Evolutionary conservation across 1,140 invertebrate species (phyloP), one percentile per base, ranked within the genome.

Genomic region (Drosophila virilis): DNA sequence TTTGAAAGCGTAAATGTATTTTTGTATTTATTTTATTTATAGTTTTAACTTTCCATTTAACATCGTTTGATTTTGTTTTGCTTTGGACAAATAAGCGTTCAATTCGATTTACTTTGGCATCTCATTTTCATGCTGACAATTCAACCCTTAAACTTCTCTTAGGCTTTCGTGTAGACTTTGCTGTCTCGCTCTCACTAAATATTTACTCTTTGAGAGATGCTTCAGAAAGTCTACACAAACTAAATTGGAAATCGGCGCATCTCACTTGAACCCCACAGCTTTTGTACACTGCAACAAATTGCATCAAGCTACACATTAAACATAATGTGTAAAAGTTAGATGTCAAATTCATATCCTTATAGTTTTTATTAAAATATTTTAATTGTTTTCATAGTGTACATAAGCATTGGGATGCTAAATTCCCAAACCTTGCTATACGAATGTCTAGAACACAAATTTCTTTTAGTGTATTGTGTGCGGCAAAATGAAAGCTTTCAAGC

Each of bases 131-230:
- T 52, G 2, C 5, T 15, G 3, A 33, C 13, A 35, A 33, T 78
- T 55, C 70, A 68, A 70, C 71, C 82, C 83, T 48, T 38, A 73
- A 66, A 52, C 46, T 52, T 60, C 67, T 77, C 75, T 69, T 37
- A 59, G 77, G 61, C 28, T 77, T 67, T 78, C 51, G 50, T 82
- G 79, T 59, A 81, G 80, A 83, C 67, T 75, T 71, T 59, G 50
- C 15, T 38, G 12, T 60, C 62, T 60, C 59, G 15, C 55, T 67
- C 17, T 46, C 28, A 40, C 59, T 51, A 12, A 46, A 60, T n/a
- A 54, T 15, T 74, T 40, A 60, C 52, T 17, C 51, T 51, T 58
- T 50, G 13, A 38, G 33, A 8, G 38, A 62, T 59, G 33, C 46
- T 51, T 17, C 7, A 10, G 15, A 45, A 81, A 64, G 59, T 81